phyloP scores from a whole-genome alignment of 2,797 vertebrate species.

The Mormyrops attenuatus region DNA sequence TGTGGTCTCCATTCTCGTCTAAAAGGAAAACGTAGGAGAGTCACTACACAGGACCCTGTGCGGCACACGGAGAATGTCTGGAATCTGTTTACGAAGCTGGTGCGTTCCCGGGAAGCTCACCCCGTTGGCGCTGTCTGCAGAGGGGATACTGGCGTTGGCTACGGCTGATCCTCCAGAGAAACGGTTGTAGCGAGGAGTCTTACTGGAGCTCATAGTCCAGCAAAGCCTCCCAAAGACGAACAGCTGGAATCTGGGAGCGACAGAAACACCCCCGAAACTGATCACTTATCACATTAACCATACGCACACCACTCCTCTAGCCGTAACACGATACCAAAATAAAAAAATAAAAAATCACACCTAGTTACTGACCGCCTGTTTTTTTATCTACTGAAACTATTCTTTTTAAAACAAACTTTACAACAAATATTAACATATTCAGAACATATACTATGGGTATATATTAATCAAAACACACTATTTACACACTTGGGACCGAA shows the following conservation, averaged over 20 bases:
- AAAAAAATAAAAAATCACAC: neutral
- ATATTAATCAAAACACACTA: neutral
- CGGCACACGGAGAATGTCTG: neutral
- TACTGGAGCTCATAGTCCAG: conserved; percentile 74
- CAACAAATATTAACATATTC: neutral
- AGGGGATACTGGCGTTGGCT: conserved; percentile 48
- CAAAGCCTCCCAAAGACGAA: conserved; percentile 45
- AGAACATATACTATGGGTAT: neutral
- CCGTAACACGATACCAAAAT: neutral
- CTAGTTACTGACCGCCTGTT: neutral
- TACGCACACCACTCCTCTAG: neutral
- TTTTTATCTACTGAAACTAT: neutral
- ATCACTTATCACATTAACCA: neutral
- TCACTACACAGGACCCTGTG: neutral
- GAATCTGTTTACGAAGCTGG: neutral
- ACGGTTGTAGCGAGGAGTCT: conserved; percentile 61
- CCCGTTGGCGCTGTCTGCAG: conserved; percentile 59
- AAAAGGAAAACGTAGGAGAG: neutral
- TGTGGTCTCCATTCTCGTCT: conserved; percentile 78
- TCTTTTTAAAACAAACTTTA: neutral
- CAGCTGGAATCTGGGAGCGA: conserved; percentile 53
- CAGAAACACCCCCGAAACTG: neutral
- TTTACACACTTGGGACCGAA: neutral
- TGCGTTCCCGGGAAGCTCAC: conserved; percentile 53
- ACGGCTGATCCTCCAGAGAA: conserved; percentile 61